Evolutionary conservation across 2,888 invertebrate genomes (phyloP), one percentile per base, ranked within the genome.

Genomic region (Melinaea menophilus): DNA sequence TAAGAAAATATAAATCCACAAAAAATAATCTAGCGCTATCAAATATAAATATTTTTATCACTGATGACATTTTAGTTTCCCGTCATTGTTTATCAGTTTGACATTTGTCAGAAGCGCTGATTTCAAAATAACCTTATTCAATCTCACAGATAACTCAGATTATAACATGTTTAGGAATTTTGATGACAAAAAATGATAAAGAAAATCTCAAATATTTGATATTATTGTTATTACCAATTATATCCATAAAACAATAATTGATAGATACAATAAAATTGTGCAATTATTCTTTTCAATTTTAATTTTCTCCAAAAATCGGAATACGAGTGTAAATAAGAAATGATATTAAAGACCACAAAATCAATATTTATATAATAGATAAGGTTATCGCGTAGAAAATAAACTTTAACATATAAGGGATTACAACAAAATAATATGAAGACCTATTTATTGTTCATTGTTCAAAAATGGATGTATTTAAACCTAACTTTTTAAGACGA

Each of bases 1-100:
- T 79, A 80, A 78, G 62, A 69, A 68, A 66, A 73, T 75, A 71
- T 74, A 77, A 31, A 75, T 74, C 76, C 75, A 75, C 77, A 79
- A 75, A 61, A 80, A 80, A 79, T 80, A 79, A 77, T 76, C 81
- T 79, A 74, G 76, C 72, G 78, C 75, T 78, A 81, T 81, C 79
- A 82, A 82, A 82, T 78, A 64, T 73, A 76, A 74, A 77, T 68
- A 71, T 71, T 73, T 70, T 63, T 66, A 66, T 64, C 59, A 69
- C 64, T 48, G 63, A 69, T 75, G 74, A 73, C 75, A 75, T 74
- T 70, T 66, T 68, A 67, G 58, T 63, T 57, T 69, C 71, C 51
- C 51, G 51, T 51, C 51, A 51, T 51, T 51, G 51, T 51, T 51
- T 51, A 51, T 51, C 51, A 51, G 51, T 51, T 51, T 51, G 51